Conservation (phyloP, 2,113 vertebrate genomes). For the Rhinogobius similis region DNA sequence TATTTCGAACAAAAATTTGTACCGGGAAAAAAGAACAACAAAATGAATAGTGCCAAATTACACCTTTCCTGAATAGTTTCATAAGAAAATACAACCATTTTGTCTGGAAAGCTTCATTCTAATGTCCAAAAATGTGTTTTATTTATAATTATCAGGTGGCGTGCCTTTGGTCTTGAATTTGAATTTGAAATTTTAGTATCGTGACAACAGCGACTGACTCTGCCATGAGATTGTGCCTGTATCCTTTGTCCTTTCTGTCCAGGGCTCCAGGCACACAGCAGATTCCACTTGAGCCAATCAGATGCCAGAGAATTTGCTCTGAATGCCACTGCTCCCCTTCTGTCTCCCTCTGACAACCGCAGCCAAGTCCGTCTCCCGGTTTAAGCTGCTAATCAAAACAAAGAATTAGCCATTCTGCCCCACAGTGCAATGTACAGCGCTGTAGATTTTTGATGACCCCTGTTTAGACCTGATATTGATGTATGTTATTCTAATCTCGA, state of each 20-base stretch:
- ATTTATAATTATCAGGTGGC: too few relatives aligned
- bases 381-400: constrained; percentile 66
- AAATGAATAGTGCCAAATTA: too few relatives aligned
- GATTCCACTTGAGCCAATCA: constrained; percentile 55
- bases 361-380: constrained; percentile 56
- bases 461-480: constrained; percentile 17
- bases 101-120: too few relatives aligned
- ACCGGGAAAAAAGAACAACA: too few relatives aligned
- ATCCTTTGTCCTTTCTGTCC: constrained; percentile 2
- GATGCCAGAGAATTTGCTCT: constrained; percentile 52
- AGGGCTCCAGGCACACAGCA: constrained; percentile 57
- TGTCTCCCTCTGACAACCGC: constrained; percentile 35
- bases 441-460: constrained; percentile 10
- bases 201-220: too few relatives aligned
- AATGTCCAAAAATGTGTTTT: too few relatives aligned
- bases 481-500: constrained; percentile 38
- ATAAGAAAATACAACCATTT: too few relatives aligned
- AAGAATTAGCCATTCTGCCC: constrained; percentile 44
- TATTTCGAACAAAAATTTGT: too few relatives aligned
- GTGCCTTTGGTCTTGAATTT: too few relatives aligned
- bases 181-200: neutral
- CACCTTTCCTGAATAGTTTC: too few relatives aligned
- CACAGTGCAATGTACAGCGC: constrained; percentile 17
- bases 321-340: constrained; percentile 58
- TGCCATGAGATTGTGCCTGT: neutral